phyloP scores from a whole-genome alignment of 2,113 vertebrate species.

The Tetraodon nigroviridis region DNA sequence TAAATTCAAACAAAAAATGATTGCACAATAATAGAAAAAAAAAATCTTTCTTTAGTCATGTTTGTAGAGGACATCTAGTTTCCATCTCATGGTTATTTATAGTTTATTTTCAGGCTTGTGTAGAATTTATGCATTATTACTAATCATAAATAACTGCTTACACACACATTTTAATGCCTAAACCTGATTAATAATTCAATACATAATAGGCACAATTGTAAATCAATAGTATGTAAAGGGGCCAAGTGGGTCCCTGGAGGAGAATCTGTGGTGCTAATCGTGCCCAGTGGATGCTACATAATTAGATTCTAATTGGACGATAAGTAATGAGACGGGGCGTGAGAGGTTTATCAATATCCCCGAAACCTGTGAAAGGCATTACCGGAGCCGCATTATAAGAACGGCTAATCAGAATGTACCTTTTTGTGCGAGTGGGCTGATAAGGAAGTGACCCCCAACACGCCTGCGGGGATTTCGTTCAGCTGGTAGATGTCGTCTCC shows the following conservation, averaged over 20 bases:
- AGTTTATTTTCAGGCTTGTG: conserved; percentile 7
- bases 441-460: conserved; percentile 63
- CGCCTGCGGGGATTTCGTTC: conserved; percentile 53
- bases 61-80: background rate
- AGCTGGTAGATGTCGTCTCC: conserved; percentile 16
- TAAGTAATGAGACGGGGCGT: conserved; percentile 68
- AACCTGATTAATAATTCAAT: conserved; percentile 63
- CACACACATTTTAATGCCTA: conserved; percentile 40
- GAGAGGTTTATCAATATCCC: conserved; percentile 74
- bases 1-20: background rate
- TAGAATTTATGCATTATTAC: conserved; percentile 10
- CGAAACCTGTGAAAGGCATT: conserved; percentile 71
- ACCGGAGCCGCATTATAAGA: conserved; percentile 59
- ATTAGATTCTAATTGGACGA: conserved; percentile 77
- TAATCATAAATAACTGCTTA: conserved; percentile 38
- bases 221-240: conserved; percentile 64
- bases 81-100: background rate
- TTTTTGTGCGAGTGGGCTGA: conserved; percentile 62
- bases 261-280: conserved; percentile 60
- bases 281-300: conserved; percentile 69
- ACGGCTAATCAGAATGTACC: conserved; percentile 68
- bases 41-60: no score
- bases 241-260: conserved; percentile 62
- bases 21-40: background rate
- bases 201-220: conserved; percentile 50